phyloP scores from a whole-genome alignment of 2,888 invertebrate genomes.

The Electrophaes corylata region DNA sequence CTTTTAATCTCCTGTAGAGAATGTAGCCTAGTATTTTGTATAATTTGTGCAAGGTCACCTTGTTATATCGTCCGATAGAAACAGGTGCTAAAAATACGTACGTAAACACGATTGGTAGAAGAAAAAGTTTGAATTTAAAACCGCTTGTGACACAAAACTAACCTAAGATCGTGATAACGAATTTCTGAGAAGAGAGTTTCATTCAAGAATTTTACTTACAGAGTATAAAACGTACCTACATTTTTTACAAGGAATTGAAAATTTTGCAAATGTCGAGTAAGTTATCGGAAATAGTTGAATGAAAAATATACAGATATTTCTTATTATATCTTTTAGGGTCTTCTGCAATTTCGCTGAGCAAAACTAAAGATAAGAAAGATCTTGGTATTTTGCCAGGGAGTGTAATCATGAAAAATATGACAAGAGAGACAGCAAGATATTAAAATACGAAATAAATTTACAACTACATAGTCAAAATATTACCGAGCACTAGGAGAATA shows the following conservation, averaged over 20 bases:
- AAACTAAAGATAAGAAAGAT: conserved; percentile 75
- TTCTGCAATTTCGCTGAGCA: conserved; percentile 52
- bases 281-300: neutral
- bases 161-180: neutral
- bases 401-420: conserved; percentile 78
- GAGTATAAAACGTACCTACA: neutral
- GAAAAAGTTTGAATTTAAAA: neutral
- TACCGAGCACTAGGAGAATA: conserved; percentile 41
- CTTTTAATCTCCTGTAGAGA: neutral
- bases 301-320: neutral
- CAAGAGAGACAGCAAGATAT: conserved; percentile 65
- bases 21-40: neutral
- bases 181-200: neutral
- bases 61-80: conserved; percentile 49
- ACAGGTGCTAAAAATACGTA: neutral
- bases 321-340: conserved; percentile 18
- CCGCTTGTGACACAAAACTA: neutral
- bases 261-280: neutral
- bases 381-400: conserved; percentile 76
- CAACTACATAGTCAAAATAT: conserved; percentile 56
- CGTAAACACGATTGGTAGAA: neutral
- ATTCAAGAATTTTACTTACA: neutral
- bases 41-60: conserved; percentile 46
- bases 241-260: neutral
- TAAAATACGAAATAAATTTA: conserved; percentile 70